A percentile compares a stretch with the other conserved stretches of the same genome.
Evolutionary conservation across 1,140 invertebrate species (phyloP).

Genomic region (Danaus plexippus): DNA sequence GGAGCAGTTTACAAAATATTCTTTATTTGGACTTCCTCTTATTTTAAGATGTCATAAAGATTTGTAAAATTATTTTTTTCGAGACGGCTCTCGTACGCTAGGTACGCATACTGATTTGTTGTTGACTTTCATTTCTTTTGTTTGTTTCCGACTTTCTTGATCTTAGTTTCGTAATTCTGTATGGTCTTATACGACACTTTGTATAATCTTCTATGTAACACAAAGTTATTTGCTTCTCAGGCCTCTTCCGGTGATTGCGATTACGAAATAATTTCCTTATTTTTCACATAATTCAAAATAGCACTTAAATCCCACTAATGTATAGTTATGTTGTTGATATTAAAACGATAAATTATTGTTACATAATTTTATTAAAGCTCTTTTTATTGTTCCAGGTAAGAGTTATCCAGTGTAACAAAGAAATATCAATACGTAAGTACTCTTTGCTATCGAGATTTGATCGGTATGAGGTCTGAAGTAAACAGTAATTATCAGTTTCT

Average conservation of each 20-base stretch:
- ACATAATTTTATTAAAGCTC: too few relatives aligned
- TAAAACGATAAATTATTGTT: too few relatives aligned
- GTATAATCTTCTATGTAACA: slow-evolving; percentile 55
- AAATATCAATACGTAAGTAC: slow-evolving; percentile 24
- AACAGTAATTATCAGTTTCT: slow-evolving; percentile 65
- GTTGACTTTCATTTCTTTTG: slow-evolving; percentile 59
- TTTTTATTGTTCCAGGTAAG: slow-evolving; percentile 58
- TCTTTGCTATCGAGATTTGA: slow-evolving; percentile 18
- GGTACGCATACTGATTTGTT: slow-evolving; percentile 22
- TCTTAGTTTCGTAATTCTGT: slow-evolving; percentile 61
- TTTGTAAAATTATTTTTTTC: not conserved
- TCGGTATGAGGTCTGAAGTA: slow-evolving; percentile 40
- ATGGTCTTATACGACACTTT: slow-evolving; percentile 40
- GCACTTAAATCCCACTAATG: too few relatives aligned
- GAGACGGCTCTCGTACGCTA: too few relatives aligned
- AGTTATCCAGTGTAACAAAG: slow-evolving; percentile 15
- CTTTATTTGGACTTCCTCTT: slow-evolving; percentile 17
- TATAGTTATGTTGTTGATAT: too few relatives aligned
- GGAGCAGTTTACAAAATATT: slow-evolving; percentile 13
- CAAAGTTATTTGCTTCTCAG: slow-evolving; percentile 40
- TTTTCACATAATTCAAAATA: slow-evolving; percentile 34
- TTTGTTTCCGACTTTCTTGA: slow-evolving; percentile 51
- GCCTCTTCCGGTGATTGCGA: slow-evolving; percentile 42
- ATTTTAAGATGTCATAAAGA: slow-evolving; percentile 17
- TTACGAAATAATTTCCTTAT: slow-evolving; percentile 46